Evolutionary conservation across 2,888 invertebrate genomes (phyloP).

Genomic region (Crematogaster levior): DNA sequence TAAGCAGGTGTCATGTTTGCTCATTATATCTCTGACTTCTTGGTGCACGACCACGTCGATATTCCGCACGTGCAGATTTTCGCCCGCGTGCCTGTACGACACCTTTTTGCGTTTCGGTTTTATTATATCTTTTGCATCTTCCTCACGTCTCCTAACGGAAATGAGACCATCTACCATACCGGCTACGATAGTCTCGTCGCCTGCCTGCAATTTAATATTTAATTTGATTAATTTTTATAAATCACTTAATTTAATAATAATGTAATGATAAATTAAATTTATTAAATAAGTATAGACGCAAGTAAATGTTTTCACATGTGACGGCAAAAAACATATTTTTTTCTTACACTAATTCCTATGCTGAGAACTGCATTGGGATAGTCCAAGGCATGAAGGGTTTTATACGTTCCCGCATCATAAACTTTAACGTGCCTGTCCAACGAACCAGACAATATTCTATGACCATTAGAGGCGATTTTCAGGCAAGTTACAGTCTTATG

Average conservation of each 20-base stretch:
- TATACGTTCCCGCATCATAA: slow-evolving; percentile 94
- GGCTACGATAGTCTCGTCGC: slow-evolving; percentile 94
- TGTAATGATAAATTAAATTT: background rate
- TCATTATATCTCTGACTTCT: slow-evolving; percentile 84
- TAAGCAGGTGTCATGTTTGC: slow-evolving; percentile 90
- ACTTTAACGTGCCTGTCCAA: slow-evolving; percentile 97
- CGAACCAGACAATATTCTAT: slow-evolving; percentile 94
- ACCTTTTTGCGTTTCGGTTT: slow-evolving; percentile 86
- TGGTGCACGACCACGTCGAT: slow-evolving; percentile 87
- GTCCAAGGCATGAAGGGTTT: slow-evolving; percentile 94
- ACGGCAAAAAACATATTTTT: background rate
- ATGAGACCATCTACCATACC: slow-evolving; percentile 98
- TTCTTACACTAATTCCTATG: slow-evolving; percentile 90
- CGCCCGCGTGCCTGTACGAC: slow-evolving; percentile 86
- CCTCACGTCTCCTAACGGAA: slow-evolving; percentile 93
- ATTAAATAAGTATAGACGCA: background rate
- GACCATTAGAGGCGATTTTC: slow-evolving; percentile 92
- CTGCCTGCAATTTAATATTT: slow-evolving; percentile 84
- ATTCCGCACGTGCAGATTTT: slow-evolving; percentile 79
- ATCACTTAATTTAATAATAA: slow-evolving; percentile 19
- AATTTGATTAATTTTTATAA: background rate
- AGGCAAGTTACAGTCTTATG: slow-evolving; percentile 98
- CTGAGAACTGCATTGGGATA: slow-evolving; percentile 97
- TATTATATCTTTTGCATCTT: slow-evolving; percentile 84
- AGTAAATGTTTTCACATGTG: background rate